phyloP scores from a whole-genome alignment of 2,113 vertebrate genomes.

The human region DNA sequence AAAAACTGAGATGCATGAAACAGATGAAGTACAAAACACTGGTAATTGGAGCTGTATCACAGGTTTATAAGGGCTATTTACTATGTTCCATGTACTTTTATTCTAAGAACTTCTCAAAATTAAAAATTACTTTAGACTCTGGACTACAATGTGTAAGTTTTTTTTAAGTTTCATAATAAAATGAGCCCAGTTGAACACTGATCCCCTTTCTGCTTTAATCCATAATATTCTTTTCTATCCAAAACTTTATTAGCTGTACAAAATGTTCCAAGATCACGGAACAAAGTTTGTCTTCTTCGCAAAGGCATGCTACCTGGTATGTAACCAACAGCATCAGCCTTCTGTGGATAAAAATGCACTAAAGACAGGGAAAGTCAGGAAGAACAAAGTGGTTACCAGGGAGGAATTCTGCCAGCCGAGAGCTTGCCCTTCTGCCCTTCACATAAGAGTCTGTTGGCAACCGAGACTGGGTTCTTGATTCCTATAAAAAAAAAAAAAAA shows the following conservation, averaged over 20 bases:
- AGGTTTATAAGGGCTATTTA: background rate
- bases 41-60: background rate
- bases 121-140: slow-evolving; percentile 59
- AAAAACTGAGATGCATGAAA: background rate
- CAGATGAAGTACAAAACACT: background rate
- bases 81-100: slow-evolving; percentile 14
- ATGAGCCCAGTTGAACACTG: slow-evolving; percentile 16
- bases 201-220: slow-evolving; percentile 51
- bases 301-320: slow-evolving; percentile 32
- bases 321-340: slow-evolving; percentile 61
- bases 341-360: slow-evolving; percentile 66
- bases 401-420: slow-evolving; percentile 98
- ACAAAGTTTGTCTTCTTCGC: slow-evolving; percentile 67
- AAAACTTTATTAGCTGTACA: slow-evolving; percentile 32
- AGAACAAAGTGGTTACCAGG: slow-evolving; percentile 92
- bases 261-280: slow-evolving; percentile 66
- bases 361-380: slow-evolving; percentile 75
- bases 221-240: slow-evolving; percentile 54
- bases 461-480: slow-evolving; percentile 97
- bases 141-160: background rate
- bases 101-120: slow-evolving; percentile 58
- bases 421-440: slow-evolving; percentile 99
- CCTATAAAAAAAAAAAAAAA: slow-evolving; percentile 87
- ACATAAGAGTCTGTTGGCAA: slow-evolving; percentile 95
- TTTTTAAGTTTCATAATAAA: slow-evolving; percentile 65